Conservation (phyloP, 2,797 vertebrate species). For the Phataginus tetradactyla region DNA sequence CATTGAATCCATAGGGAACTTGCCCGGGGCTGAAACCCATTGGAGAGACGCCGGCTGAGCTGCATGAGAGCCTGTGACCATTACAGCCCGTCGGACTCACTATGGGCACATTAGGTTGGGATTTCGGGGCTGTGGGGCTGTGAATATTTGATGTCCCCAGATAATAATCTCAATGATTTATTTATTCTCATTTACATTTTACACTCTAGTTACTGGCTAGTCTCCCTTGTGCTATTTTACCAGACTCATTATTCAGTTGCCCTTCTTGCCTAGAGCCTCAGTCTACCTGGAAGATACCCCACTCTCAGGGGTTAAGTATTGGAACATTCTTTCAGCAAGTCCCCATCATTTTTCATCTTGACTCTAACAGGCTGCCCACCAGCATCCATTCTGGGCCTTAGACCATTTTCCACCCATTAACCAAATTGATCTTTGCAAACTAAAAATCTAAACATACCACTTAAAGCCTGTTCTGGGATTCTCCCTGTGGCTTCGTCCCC, state of each 20-base stretch:
- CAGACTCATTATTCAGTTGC: too few species aligned
- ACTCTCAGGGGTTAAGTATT: neutral
- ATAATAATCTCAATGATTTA: neutral
- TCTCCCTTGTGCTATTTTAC: neutral
- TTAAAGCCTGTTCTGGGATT: neutral
- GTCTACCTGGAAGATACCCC: neutral
- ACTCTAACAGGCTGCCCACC: neutral
- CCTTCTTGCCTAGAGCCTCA: neutral
- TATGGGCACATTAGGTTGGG: neutral
- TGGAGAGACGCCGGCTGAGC: neutral
- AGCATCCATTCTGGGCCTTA: neutral
- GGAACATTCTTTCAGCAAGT: neutral
- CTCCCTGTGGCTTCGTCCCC: fast-evolving
- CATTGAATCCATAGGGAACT: too few species aligned
- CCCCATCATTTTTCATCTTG: neutral
- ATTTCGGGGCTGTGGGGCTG: neutral
- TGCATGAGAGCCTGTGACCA: neutral
- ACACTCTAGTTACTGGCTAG: neutral
- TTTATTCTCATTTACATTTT: neutral
- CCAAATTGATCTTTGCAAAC: neutral
- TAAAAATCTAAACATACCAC: neutral
- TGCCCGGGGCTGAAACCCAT: too few species aligned
- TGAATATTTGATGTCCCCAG: neutral
- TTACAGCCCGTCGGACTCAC: neutral
- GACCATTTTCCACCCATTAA: neutral